Conservation (phyloP, 2,888 invertebrate species). For the Patella depressa region DNA sequence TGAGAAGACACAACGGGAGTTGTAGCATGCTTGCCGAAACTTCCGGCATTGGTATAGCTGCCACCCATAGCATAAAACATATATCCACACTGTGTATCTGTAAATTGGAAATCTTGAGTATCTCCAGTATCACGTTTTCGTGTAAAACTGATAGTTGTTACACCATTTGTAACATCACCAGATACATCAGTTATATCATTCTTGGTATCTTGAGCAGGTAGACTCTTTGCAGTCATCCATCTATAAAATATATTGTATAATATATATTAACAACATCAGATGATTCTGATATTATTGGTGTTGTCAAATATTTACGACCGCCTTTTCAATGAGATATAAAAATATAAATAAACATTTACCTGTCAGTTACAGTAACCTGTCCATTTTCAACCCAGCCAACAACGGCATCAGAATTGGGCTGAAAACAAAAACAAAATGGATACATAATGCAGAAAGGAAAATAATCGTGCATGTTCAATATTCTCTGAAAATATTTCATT, state of each 20-base stretch:
- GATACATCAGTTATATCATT: constrained; percentile 34
- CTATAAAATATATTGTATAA: constrained; percentile 8
- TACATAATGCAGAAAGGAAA: too few species aligned
- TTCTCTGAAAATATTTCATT: too few species aligned
- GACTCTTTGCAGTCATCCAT: constrained; percentile 10
- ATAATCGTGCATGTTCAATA: too few species aligned
- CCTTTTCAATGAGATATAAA: too few species aligned
- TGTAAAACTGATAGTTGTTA: constrained; percentile 43
- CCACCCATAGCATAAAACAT: constrained; percentile 47
- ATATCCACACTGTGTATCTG: constrained; percentile 64
- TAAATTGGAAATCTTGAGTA: constrained; percentile 30
- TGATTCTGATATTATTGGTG: too few species aligned
- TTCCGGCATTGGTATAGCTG: constrained; percentile 11
- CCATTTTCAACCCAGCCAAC: constrained; percentile 41
- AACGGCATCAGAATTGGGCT: constrained; percentile 39
- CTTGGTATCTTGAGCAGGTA: constrained; percentile 35
- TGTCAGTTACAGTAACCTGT: constrained; percentile 34
- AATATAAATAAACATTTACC: constrained; percentile 27
- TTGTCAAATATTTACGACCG: too few species aligned
- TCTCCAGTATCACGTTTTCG: constrained; percentile 42
- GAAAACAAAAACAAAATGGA: not conserved
- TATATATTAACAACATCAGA: too few species aligned
- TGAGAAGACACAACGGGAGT: constrained; percentile 25
- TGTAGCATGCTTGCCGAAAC: constrained; percentile 24
- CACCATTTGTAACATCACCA: constrained; percentile 33